A percentile compares a stretch with the other conserved stretches of the same genome.
Evolutionary conservation across 2,113 vertebrate genomes (phyloP).

Genomic region (Hystrix cristata): DNA sequence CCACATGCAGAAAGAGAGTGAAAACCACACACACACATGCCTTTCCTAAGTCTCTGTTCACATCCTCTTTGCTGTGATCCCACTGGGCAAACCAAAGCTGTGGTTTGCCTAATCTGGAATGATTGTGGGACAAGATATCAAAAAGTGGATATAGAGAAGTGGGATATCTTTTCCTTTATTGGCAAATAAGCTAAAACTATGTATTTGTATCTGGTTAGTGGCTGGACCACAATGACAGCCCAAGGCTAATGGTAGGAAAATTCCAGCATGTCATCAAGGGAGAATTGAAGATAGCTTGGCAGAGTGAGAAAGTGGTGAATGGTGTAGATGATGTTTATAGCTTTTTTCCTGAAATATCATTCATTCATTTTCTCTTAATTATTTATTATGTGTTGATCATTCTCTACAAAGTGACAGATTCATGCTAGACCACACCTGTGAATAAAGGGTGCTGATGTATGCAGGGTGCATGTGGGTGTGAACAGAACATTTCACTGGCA

Average conservation of each 20-base stretch:
- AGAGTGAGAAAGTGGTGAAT: not conserved
- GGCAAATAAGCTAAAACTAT: not conserved
- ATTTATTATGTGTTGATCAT: not conserved
- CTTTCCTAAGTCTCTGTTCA: not conserved
- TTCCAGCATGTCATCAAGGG: not conserved
- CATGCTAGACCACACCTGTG: fast-evolving
- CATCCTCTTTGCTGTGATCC: not conserved
- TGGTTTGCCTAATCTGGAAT: not conserved
- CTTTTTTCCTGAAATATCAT: not conserved
- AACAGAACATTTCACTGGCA: not conserved
- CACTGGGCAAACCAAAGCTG: not conserved
- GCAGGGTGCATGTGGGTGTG: fast-evolving
- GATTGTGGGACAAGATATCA: not conserved
- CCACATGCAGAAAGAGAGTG: not conserved
- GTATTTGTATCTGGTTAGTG: not conserved
- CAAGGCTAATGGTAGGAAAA: not conserved
- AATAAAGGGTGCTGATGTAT: fast-evolving
- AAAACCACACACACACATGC: too few relatives aligned
- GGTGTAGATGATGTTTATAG: not conserved
- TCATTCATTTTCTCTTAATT: not conserved
- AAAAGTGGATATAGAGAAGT: not conserved
- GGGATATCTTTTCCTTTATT: not conserved
- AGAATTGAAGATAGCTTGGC: not conserved
- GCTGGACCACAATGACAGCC: not conserved
- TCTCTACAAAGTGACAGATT: not conserved